A percentile compares a stretch with the other conserved stretches of the same genome.
Conservation (phyloP, 2,888 invertebrate genomes). For the Encarsia formosa region DNA sequence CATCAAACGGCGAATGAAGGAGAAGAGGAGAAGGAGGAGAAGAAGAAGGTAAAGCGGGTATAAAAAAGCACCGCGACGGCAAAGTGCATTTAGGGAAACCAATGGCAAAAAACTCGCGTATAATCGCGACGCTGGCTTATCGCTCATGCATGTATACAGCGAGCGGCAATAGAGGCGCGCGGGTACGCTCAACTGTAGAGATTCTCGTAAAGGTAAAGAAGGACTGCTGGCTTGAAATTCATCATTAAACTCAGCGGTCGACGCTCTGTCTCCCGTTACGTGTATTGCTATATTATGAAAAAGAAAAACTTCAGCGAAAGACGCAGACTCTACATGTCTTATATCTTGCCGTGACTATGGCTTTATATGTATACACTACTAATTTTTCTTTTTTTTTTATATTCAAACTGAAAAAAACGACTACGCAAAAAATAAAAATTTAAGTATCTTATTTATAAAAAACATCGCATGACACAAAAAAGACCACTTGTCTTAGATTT, state of each 20-base stretch:
- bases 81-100: constrained; percentile 43
- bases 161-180: constrained; percentile 31
- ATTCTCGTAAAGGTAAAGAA: constrained; percentile 44
- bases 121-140: constrained; percentile 41
- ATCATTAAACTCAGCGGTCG: constrained; percentile 40
- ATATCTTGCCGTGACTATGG: too few species aligned
- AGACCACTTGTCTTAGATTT: too few species aligned
- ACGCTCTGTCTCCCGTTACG: constrained; percentile 1
- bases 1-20: too few species aligned
- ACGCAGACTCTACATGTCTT: too few species aligned
- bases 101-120: constrained; percentile 39
- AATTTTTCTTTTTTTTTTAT: too few species aligned
- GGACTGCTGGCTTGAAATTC: constrained; percentile 46
- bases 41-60: too few species aligned
- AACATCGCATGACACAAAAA: too few species aligned
- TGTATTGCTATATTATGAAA: constrained; percentile 16
- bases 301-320: too few species aligned
- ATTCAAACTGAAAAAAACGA: not conserved
- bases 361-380: too few species aligned
- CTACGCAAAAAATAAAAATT: not conserved
- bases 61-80: too few species aligned
- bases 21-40: too few species aligned
- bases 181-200: constrained; percentile 34
- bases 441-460: not conserved
- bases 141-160: constrained; percentile 43